Conservation (phyloP, 2,888 invertebrate species). For the Noctua janthina region DNA sequence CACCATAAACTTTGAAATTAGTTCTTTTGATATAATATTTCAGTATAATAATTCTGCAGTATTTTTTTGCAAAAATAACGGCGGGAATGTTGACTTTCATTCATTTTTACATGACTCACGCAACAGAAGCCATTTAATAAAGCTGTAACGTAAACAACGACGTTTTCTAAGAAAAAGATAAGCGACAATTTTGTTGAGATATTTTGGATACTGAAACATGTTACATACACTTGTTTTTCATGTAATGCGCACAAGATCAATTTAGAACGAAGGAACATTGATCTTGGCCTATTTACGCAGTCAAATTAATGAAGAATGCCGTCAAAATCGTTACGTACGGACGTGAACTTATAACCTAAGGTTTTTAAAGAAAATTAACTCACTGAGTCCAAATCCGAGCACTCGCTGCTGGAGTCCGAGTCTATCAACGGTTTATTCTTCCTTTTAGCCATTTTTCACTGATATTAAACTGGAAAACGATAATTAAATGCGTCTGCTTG, state of each 20-base stretch:
- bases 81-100: conserved; percentile 67
- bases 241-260: conserved; percentile 75
- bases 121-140: conserved; percentile 65
- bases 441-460: conserved; percentile 93
- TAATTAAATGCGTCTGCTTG: conserved; percentile 72
- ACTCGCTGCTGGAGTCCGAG: conserved; percentile 95
- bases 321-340: conserved; percentile 76
- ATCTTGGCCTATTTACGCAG: conserved; percentile 86
- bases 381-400: conserved; percentile 96
- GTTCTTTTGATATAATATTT: background rate
- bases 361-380: conserved; percentile 82
- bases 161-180: conserved; percentile 64
- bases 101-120: conserved; percentile 78
- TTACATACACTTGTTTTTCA: conserved; percentile 52
- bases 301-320: conserved; percentile 83
- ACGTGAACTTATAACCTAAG: conserved; percentile 76
- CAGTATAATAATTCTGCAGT: conserved; percentile 10
- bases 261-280: conserved; percentile 80
- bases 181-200: conserved; percentile 48
- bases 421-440: conserved; percentile 96
- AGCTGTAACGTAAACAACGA: conserved; percentile 69
- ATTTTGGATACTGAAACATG: conserved; percentile 33
- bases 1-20: conserved; percentile 14
- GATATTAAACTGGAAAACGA: conserved; percentile 67
- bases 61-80: conserved; percentile 24